Percentiles rank a stretch among this genome's conserved stretches.
phyloP scores from a whole-genome alignment of 1,140 invertebrate genomes.

The Belonocnema kinseyi region DNA sequence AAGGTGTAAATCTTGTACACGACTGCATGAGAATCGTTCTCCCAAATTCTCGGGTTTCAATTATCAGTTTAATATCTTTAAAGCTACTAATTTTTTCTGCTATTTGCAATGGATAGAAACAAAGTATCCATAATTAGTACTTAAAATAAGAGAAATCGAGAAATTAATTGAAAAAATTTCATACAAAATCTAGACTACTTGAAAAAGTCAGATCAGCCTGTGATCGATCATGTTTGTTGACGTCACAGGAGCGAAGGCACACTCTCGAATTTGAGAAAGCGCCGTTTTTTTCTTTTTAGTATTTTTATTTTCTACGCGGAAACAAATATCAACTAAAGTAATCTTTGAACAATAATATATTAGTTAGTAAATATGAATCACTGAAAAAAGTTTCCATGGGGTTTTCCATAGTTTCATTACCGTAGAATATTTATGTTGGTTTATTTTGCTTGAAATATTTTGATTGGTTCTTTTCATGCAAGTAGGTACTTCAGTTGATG shows the following conservation, averaged over 20 bases:
- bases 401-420: not conserved
- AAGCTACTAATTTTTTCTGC: no score
- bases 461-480: conserved; percentile 30
- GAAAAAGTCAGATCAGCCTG: conserved; percentile 42
- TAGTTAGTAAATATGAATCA: conserved; percentile 38
- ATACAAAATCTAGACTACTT: conserved; percentile 51
- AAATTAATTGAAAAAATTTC: conserved; percentile 30
- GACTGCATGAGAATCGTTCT: no score
- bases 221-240: conserved; percentile 29
- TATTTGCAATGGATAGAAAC: no score
- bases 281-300: not conserved
- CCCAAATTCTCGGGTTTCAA: no score
- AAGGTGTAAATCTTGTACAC: no score
- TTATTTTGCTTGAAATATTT: conserved; percentile 24
- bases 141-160: no score
- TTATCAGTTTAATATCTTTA: no score
- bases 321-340: not conserved
- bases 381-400: not conserved
- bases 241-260: conserved; percentile 55
- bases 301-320: no score
- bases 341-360: not conserved
- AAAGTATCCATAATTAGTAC: no score
- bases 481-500: conserved; percentile 20
- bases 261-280: conserved; percentile 51
- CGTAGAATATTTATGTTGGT: not conserved